phyloP scores from a whole-genome alignment of 2,113 vertebrate genomes.

The Tichodroma muraria region DNA sequence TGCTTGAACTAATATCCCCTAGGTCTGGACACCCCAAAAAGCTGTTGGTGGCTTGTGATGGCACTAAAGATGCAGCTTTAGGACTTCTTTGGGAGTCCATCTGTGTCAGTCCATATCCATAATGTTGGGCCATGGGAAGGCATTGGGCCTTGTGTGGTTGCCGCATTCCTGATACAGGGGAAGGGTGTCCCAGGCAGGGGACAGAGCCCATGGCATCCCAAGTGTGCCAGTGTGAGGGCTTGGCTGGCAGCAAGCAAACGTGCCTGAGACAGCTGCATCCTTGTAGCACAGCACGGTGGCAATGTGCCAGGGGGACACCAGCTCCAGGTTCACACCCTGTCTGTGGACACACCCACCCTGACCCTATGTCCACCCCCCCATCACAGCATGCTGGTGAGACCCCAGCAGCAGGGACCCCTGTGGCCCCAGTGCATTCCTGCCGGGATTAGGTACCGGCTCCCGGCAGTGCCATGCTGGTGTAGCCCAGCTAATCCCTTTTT shows the following conservation, averaged over 20 bases:
- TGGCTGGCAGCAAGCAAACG: background rate
- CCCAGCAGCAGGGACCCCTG: background rate
- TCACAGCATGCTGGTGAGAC: background rate
- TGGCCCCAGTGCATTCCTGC: background rate
- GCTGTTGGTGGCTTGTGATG: rapidly evolving
- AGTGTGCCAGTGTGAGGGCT: background rate
- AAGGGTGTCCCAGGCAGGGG: background rate
- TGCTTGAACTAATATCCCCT: rapidly evolving
- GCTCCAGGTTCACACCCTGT: background rate
- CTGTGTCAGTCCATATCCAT: background rate
- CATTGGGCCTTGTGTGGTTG: background rate
- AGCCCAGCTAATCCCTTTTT: conserved; percentile 16
- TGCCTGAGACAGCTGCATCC: background rate
- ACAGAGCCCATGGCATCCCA: background rate
- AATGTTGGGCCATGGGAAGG: background rate
- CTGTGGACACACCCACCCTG: background rate
- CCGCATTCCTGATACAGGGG: background rate
- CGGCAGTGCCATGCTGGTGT: background rate
- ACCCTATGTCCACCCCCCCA: background rate
- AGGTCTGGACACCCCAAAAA: background rate
- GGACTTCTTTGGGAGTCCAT: background rate
- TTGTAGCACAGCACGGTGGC: rapidly evolving
- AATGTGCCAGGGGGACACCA: background rate
- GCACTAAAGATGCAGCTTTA: background rate
- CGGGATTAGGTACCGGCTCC: background rate